phyloP scores from a whole-genome alignment of 2,888 invertebrate species.

The Pollenia griseotomentosa region DNA sequence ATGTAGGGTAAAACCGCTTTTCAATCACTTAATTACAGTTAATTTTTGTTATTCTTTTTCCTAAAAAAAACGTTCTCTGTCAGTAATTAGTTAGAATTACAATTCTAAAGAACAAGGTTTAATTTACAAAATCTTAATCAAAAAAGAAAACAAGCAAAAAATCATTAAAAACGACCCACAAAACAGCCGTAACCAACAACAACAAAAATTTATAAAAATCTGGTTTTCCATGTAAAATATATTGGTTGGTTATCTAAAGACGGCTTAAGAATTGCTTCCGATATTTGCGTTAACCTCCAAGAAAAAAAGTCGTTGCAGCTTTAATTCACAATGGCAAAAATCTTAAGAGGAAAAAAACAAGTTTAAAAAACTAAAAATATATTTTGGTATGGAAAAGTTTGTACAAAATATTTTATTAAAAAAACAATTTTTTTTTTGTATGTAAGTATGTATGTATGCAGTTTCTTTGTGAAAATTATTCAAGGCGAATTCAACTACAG shows the following conservation, averaged over 20 bases:
- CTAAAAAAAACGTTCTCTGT: neutral
- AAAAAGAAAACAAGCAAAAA: neutral
- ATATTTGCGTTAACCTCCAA: neutral
- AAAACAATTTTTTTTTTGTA: neutral
- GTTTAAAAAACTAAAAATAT: conserved; percentile 8
- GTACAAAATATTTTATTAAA: neutral
- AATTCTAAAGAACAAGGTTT: conserved; percentile 18
- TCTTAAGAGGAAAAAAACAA: conserved; percentile 9
- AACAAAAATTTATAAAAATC: conserved; percentile 6
- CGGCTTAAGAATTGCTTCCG: conserved; percentile 41
- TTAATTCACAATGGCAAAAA: conserved; percentile 1
- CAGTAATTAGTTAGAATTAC: neutral
- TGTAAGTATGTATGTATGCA: neutral
- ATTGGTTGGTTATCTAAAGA: neutral
- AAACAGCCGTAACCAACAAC: neutral
- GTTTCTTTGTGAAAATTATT: too few species aligned
- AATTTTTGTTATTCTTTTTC: neutral
- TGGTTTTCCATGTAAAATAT: neutral
- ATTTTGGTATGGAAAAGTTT: conserved; percentile 12
- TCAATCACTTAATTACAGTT: neutral
- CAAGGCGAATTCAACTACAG: too few species aligned
- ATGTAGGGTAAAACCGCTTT: neutral
- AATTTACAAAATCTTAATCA: conserved; percentile 12
- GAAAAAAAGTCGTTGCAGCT: conserved; percentile 6
- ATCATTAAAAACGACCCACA: neutral